Evolutionary conservation across 1,140 invertebrate species (phyloP), one percentile per base, ranked within the genome.

Genomic region (Cylas formicarius): DNA sequence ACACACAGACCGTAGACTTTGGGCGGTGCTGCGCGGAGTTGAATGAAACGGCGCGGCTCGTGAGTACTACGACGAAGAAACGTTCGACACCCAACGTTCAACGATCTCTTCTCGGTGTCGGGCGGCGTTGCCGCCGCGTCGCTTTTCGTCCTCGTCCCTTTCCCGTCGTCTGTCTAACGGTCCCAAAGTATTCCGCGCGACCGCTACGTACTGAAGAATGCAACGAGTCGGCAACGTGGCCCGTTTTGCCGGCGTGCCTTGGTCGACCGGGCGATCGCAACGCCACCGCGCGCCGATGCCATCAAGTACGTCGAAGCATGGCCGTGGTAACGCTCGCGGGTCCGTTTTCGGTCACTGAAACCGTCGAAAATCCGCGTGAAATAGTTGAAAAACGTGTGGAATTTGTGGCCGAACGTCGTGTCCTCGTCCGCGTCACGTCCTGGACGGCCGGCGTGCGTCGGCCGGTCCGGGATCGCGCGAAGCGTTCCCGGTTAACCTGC

Each of bases 401-500:
- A 29, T 46, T 35, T 49, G 41, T 36, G 11, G 5, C 13, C 5
- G 21, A 34, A 42, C 29, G 18, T 14, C n/a, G n/a, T 43, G 22
- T 13, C 28, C 6, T 6, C 8, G 4, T 40, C 20, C 16, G 38
- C 24, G 16, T 18, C 17, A 43, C 13, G 20, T 27, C 38, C 32
- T 11, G 14, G 17, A 19, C 9, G 11, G 11, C n/a, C 33, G 17
- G 21, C 43, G 37, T 28, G 11, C 27, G 9, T 22, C n/a, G 10
- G 22, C 36, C 29, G 36, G 20, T 37, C 23, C 31, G 13, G 10
- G 19, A 21, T 50, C n/a, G 28, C 21, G 29, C 24, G 28, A 50
- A 54, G 52, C 56, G 53, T 58, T 60, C 58, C 58, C 56, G 56
- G 58, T 52, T 60, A 60, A 60, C 58, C 58, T 60, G 55, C 48